Base-by-base conservation (phyloP, 2,888 invertebrate species). In the Griposia aprilina region DNA sequence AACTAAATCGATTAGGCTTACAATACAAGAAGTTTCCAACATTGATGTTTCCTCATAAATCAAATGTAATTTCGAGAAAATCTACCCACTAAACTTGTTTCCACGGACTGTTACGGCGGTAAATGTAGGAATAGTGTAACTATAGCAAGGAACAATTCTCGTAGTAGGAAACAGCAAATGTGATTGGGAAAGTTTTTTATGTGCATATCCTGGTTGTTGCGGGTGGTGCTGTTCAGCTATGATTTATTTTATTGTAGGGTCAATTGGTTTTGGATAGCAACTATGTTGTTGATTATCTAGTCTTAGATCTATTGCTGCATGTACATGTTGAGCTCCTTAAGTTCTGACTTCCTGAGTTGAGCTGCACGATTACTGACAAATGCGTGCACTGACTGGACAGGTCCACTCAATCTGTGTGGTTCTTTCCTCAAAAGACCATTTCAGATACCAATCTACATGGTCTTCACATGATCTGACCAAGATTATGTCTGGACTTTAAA, bases 111-210 rank as follows among this genome's bases (percentile, higher is more conserved):
- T 88, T 80, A 83, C 62, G 23, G 74, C 74, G 60, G 82, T 74
- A 77, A 80, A 83, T 76, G 78, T 76, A 88, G 76, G 74, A 76
- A 80, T 83, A 85, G 87, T 84, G 75, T 85, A n/a, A n/a, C n/a
- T n/a, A 74, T 84, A 87, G 81, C 78, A 82, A 82, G 85, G 71
- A 74, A 72, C 83, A 82, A 85, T 74, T 82, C 85, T 85, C 69
- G 74, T 79, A 72, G 86, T 59, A 75, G 57, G 74, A 75, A 84
- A 88, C 81, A 57, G 74, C 74, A 91, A 90, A 87, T 89, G 90
- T 91, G 90, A 91, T 91, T 91, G 91, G 90, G 83, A 91, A 91
- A 91, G 84, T 91, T 91, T 85, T 87, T 84, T 88, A 88, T 85
- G 82, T 88, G 75, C 75, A 81, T 77, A 83, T 73, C 69, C 74